A percentile compares a stretch with the other conserved stretches of the same genome.
These are phyloP conservation scores for Nasonia vitripennis DNA, from an alignment of 1,140 invertebrate genomes.

Conservation along the genomic window DNA sequence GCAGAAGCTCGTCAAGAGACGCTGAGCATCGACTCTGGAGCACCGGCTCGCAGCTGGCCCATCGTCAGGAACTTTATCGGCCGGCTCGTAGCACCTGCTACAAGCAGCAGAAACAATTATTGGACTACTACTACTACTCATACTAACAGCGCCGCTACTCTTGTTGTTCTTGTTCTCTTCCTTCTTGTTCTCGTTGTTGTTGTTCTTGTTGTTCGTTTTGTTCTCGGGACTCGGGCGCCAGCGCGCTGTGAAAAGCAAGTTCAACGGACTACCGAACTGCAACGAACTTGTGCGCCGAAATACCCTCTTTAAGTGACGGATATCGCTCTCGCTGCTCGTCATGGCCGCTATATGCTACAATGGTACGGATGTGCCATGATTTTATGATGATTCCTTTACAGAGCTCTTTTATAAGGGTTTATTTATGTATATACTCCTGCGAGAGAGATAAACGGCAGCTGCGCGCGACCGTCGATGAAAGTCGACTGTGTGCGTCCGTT, in stretches of 20 bases:
- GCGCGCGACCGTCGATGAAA: not conserved
- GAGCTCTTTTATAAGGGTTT: not conserved
- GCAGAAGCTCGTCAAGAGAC: slow-evolving; percentile 92
- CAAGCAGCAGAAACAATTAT: not conserved
- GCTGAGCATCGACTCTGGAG: slow-evolving; percentile 69
- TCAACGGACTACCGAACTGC: not conserved
- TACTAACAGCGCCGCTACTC: not conserved
- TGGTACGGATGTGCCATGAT: slow-evolving; percentile 58
- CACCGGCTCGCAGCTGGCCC: slow-evolving; percentile 34
- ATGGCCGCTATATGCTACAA: slow-evolving; percentile 69
- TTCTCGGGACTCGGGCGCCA: not conserved
- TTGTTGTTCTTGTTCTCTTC: not conserved
- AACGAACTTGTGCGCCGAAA: slow-evolving; percentile 21
- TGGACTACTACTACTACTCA: not conserved
- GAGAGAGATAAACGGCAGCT: not conserved
- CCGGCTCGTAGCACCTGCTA: slow-evolving; percentile 1
- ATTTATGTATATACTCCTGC: not conserved
- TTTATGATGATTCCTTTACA: slow-evolving; percentile 41
- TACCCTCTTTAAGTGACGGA: slow-evolving; percentile 39
- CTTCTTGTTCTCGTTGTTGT: not conserved
- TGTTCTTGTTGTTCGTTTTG: too few relatives aligned
- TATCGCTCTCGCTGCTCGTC: slow-evolving; percentile 15
- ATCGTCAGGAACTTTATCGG: slow-evolving; percentile 18
- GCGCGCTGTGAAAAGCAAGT: not conserved
- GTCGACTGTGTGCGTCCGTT: not conserved